Evolutionary conservation across 2,797 vertebrate species (phyloP).

Genomic region (Cichlasoma orientale): DNA sequence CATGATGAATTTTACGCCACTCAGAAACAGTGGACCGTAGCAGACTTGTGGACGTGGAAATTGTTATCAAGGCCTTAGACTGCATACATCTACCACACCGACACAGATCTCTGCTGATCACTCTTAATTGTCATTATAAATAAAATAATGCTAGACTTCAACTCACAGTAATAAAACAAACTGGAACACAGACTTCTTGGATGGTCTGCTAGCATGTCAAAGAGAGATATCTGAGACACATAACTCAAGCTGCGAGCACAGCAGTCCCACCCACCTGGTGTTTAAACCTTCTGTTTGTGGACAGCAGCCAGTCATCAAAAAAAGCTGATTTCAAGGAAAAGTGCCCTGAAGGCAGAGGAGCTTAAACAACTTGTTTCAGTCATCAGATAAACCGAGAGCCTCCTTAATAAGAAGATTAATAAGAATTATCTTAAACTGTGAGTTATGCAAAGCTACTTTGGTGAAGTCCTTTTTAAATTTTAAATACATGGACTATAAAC

Average conservation of each 20-base stretch:
- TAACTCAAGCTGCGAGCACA: background rate
- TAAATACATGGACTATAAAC: too few relatives aligned
- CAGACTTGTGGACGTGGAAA: background rate
- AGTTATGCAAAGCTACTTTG: background rate
- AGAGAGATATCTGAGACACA: too few relatives aligned
- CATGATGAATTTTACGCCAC: background rate
- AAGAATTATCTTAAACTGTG: background rate
- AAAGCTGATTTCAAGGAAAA: background rate
- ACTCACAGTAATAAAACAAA: too few relatives aligned
- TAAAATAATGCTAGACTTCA: background rate
- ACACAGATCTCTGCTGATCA: fast-evolving
- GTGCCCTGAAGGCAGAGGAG: background rate
- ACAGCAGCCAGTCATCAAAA: background rate
- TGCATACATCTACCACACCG: background rate
- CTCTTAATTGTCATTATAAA: background rate
- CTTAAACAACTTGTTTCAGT: background rate
- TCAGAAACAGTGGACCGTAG: background rate
- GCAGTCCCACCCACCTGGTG: background rate
- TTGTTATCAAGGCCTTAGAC: background rate
- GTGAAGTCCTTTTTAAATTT: background rate
- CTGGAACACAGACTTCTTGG: too few relatives aligned
- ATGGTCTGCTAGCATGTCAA: too few relatives aligned
- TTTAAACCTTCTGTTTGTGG: background rate
- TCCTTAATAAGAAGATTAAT: background rate
- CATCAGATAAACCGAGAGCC: background rate